Base-by-base conservation (phyloP, 2,888 invertebrate species). In the Synergus gifuensis region DNA sequence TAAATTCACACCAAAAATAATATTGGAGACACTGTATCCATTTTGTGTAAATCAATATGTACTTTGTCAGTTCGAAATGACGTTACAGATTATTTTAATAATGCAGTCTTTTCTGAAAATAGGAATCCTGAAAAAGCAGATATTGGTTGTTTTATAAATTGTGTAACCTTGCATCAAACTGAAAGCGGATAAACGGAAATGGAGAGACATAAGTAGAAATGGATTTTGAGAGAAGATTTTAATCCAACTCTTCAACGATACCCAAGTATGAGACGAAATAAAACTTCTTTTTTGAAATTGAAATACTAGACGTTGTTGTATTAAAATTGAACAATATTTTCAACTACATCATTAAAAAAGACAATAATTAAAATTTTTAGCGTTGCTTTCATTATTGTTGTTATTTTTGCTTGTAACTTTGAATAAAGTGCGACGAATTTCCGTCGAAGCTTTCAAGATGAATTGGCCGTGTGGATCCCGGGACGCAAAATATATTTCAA, bases 401-500 rank as follows among this genome's bases (percentile, higher is more conserved):
- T 36, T 16, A 36, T 54, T 73, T 40, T 73, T 73, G 11, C 36
- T 73, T 22, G 9, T 73, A 54, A 54, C 36, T 54, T 54, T 28
- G 4, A 49, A 69, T 49, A 69, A 69, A 69, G 28, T 69, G 46
- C 8, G 18, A n/a, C 40, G 54, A 54, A 73, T 73, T 73, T 40
- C 28, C 54, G 54, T 54, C 73, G n/a, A 54, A 73, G 54, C 73
- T 73, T 73, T 73, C n/a, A 40, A 73, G 73, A 73, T 69, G 49
- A 69, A 73, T 73, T 73, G 54, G 49, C 54, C n/a, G 73, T 36
- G 36, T 40, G 49, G 54, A 40, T 36, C n/a, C 54, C 36, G 36
- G 36, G n/a, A 36, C n/a, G 36, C 54, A 73, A 73, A 73, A 54
- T 54, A 40, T 54, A 49, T 73, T 49, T n/a, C 16, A 49, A 49